A percentile compares a stretch with the other conserved stretches of the same genome.
phyloP scores from a whole-genome alignment of 2,888 invertebrate species.

The Harpagoxenus sublaevis region DNA sequence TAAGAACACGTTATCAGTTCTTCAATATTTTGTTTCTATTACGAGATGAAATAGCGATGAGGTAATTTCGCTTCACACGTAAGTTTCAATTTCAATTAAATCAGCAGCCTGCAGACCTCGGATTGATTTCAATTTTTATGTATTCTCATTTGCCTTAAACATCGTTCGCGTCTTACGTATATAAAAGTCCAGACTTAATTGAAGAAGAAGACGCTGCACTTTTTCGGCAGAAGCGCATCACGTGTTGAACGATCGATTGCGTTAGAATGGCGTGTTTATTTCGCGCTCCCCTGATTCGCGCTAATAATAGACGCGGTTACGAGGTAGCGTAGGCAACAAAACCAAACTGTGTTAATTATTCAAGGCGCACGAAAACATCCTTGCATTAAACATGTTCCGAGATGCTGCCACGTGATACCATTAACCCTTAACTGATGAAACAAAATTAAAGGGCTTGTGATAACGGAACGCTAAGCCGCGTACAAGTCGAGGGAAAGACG shows the following conservation, averaged over 20 bases:
- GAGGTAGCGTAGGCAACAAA: constrained; percentile 49
- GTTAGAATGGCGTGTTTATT: constrained; percentile 47
- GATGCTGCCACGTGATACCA: constrained; percentile 44
- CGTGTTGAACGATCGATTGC: constrained; percentile 13
- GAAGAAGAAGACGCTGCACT: constrained; percentile 3
- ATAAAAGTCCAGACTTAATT: neutral
- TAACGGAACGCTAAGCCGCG: constrained; percentile 21
- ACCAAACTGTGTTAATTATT: constrained; percentile 56
- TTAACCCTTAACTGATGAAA: constrained; percentile 49
- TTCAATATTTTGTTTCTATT: neutral
- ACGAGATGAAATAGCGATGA: neutral
- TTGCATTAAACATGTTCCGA: constrained; percentile 48
- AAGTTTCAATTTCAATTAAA: constrained; percentile 20
- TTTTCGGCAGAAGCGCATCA: constrained; percentile 10
- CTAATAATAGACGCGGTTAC: constrained; percentile 51
- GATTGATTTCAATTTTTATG: neutral
- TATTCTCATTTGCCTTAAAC: neutral
- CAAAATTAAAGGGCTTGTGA: constrained; percentile 43
- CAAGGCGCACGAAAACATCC: constrained; percentile 51
- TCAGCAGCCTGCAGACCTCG: neutral
- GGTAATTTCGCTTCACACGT: neutral
- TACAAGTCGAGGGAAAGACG: constrained; percentile 3
- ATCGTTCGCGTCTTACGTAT: neutral
- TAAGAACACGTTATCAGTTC: neutral
- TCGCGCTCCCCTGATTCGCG: constrained; percentile 33